Evolutionary conservation across 2,113 vertebrate species (phyloP).

Genomic region (Saccopteryx leptura): DNA sequence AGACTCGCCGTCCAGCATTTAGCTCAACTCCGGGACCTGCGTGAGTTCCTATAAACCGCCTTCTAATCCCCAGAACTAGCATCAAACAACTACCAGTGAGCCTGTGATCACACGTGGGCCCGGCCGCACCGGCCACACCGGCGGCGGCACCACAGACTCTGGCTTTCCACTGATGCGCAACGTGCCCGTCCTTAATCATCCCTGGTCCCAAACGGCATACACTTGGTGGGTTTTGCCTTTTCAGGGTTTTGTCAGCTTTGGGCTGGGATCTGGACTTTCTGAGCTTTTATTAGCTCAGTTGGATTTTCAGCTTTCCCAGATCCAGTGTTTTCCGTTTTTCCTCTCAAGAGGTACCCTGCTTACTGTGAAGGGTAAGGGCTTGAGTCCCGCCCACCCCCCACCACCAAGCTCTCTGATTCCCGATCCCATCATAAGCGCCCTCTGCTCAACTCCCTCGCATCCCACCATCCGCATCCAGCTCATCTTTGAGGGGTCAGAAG

Average conservation of each 20-base stretch:
- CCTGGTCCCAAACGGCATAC: neutral
- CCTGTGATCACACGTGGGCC: conserved; percentile 81
- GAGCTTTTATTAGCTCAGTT: neutral
- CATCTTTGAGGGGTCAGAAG: conserved; percentile 6
- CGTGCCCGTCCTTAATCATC: neutral
- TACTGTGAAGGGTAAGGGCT: neutral
- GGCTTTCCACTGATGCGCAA: conserved; percentile 45
- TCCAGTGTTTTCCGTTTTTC: neutral
- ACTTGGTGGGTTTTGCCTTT: neutral
- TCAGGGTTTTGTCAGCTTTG: neutral
- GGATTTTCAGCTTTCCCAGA: neutral
- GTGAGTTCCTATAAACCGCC: conserved; percentile 37
- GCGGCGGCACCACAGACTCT: conserved; percentile 29
- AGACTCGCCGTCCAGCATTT: conserved; percentile 85
- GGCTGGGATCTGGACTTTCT: neutral
- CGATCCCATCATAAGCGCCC: neutral
- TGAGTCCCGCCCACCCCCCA: neutral
- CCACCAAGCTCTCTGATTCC: neutral
- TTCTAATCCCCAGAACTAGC: conserved; percentile 68
- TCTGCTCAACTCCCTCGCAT: neutral
- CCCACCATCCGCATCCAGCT: neutral
- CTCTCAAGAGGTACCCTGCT: neutral
- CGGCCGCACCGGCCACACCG: conserved; percentile 53
- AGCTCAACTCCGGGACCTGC: neutral
- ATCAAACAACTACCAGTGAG: conserved; percentile 76